Conservation (phyloP, 2,888 invertebrate species). For the Acleris emargana region DNA sequence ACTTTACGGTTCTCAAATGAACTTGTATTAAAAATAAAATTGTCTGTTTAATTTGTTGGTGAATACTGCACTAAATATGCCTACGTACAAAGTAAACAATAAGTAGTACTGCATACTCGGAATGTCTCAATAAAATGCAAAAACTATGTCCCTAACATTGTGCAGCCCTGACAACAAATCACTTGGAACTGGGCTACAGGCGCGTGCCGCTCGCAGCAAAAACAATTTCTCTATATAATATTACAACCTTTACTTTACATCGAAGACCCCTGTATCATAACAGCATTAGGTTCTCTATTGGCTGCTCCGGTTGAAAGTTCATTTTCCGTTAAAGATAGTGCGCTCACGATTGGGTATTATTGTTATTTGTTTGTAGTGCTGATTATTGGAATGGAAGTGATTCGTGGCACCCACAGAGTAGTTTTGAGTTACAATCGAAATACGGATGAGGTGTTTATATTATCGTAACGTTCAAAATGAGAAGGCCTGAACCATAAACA, state of each 20-base stretch:
- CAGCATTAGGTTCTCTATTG: slow-evolving; percentile 35
- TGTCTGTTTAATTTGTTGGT: too few relatives aligned
- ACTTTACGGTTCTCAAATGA: too few relatives aligned
- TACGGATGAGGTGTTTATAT: not conserved
- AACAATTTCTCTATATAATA: slow-evolving; percentile 65
- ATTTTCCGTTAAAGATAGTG: slow-evolving; percentile 48
- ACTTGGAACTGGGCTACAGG: slow-evolving; percentile 58
- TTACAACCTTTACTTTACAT: slow-evolving; percentile 46
- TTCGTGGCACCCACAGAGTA: slow-evolving; percentile 20
- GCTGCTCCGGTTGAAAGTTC: slow-evolving; percentile 16
- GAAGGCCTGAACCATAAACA: too few relatives aligned
- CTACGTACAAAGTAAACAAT: slow-evolving; percentile 14
- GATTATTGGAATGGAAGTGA: slow-evolving; percentile 57
- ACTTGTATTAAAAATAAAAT: too few relatives aligned
- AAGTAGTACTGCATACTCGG: not conserved
- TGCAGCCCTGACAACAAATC: slow-evolving; percentile 56
- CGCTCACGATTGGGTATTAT: slow-evolving; percentile 68
- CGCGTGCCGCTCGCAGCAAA: slow-evolving; percentile 68
- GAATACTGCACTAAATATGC: not conserved
- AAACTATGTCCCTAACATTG: slow-evolving; percentile 26
- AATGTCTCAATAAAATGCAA: slow-evolving; percentile 23
- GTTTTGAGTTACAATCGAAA: slow-evolving; percentile 14
- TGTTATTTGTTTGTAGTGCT: slow-evolving; percentile 69
- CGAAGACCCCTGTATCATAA: slow-evolving; percentile 37
- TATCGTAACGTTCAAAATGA: too few relatives aligned